A percentile compares a stretch with the other conserved stretches of the same genome.
phyloP scores from a whole-genome alignment of 2,113 vertebrate species.

The Miniopterus natalensis region DNA sequence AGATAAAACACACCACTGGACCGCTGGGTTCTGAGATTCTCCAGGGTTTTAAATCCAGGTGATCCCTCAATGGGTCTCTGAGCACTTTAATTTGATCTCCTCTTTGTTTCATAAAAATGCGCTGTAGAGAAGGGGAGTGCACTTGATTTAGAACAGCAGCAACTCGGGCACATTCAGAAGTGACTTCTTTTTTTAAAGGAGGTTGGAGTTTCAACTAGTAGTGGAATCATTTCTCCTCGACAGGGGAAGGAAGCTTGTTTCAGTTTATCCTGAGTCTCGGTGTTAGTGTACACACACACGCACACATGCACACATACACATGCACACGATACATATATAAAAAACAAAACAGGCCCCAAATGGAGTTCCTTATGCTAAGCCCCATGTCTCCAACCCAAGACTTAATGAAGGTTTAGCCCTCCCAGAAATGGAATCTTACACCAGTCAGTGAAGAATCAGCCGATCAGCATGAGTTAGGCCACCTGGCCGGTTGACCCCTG shows the following conservation, averaged over 20 bases:
- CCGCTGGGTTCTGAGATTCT: neutral
- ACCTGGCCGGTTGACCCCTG: neutral
- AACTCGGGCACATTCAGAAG: neutral
- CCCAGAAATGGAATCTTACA: neutral
- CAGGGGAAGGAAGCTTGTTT: neutral
- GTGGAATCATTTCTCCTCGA: neutral
- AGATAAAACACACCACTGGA: neutral
- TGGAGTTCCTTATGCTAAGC: neutral
- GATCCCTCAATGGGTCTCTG: neutral
- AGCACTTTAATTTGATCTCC: neutral
- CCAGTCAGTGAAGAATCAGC: neutral
- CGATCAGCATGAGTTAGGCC: neutral
- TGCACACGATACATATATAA: neutral
- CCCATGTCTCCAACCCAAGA: neutral
- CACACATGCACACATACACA: neutral
- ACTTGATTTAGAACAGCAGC: neutral
- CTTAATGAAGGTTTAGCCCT: neutral
- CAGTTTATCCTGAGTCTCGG: neutral
- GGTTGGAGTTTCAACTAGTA: neutral
- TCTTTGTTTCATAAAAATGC: neutral
- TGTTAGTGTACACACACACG: neutral
- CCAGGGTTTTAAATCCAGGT: neutral
- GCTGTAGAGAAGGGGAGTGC: neutral
- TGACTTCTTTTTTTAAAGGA: conserved; percentile 2
- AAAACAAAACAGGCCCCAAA: neutral